Evolutionary conservation across 2,797 vertebrate species (phyloP).

Genomic region (Pseudocheirus occidentalis): DNA sequence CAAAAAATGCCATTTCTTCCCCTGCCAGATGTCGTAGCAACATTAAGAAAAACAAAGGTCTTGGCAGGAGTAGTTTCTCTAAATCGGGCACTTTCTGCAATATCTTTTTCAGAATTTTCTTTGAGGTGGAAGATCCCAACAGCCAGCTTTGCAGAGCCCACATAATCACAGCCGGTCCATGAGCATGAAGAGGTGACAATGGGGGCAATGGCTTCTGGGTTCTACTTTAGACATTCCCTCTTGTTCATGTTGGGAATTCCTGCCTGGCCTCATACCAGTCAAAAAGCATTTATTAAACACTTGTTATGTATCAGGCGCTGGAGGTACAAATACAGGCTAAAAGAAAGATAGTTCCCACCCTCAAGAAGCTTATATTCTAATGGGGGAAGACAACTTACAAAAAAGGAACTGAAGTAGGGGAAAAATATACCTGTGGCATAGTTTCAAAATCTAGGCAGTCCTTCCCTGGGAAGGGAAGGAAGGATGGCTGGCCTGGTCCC

Average conservation of each 20-base stretch:
- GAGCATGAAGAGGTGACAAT: neutral
- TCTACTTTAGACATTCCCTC: neutral
- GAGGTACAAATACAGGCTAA: neutral
- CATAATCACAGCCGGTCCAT: constrained; percentile 9
- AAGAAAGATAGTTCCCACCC: neutral
- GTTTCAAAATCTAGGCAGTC: neutral
- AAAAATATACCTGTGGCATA: neutral
- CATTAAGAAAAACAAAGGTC: constrained; percentile 78
- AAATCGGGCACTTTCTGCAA: constrained; percentile 54
- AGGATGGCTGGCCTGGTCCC: neutral
- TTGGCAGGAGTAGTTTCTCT: constrained; percentile 71
- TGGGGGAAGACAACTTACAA: neutral
- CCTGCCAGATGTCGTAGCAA: constrained; percentile 73
- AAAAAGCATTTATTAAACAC: neutral
- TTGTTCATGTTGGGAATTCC: neutral
- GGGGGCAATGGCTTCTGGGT: neutral
- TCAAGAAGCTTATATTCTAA: neutral
- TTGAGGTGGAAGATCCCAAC: neutral
- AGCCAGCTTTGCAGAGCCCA: constrained; percentile 45
- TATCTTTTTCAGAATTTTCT: constrained; percentile 68
- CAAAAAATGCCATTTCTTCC: constrained; percentile 78
- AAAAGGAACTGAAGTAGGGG: neutral
- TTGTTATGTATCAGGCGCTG: neutral
- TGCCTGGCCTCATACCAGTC: neutral
- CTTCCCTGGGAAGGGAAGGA: neutral